These are phyloP conservation scores for Neosalanx taihuensis DNA, from an alignment of 2,797 vertebrate species.

Conservation along the genomic window DNA sequence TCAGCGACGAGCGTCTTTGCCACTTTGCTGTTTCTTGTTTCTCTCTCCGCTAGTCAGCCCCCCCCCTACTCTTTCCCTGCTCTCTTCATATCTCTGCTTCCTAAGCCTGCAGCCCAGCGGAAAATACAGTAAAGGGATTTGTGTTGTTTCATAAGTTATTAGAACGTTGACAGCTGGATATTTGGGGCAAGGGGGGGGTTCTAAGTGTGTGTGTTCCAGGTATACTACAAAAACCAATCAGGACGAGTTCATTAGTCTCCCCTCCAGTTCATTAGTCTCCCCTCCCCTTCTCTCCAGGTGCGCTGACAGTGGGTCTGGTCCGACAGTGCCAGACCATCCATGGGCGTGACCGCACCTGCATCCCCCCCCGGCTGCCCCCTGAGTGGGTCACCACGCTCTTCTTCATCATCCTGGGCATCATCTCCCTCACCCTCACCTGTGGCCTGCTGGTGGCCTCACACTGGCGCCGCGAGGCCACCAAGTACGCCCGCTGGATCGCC, in stretches of 20 bases:
- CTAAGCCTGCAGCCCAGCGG: no score
- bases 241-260: no score
- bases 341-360: constrained; percentile 95
- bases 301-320: constrained; percentile 96
- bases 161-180: no score
- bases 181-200: no score
- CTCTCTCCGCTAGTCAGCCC: neutral
- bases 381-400: constrained; percentile 99
- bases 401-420: constrained; percentile 99
- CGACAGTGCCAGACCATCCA: constrained; percentile 99
- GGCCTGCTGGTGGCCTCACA: constrained; percentile 97
- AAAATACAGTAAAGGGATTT: no score
- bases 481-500: constrained; percentile 96
- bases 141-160: no score
- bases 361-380: constrained; percentile 94
- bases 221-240: no score
- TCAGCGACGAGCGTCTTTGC: constrained; percentile 18
- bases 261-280: no score
- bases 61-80: no score
- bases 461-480: constrained; percentile 98
- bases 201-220: no score
- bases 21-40: neutral
- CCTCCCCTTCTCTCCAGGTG: constrained; percentile 71
- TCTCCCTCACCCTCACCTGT: constrained; percentile 98
- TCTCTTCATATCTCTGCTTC: no score